Evolutionary conservation across 2,797 vertebrate species (phyloP).

Genomic region (Erpetoichthys calabaricus): DNA sequence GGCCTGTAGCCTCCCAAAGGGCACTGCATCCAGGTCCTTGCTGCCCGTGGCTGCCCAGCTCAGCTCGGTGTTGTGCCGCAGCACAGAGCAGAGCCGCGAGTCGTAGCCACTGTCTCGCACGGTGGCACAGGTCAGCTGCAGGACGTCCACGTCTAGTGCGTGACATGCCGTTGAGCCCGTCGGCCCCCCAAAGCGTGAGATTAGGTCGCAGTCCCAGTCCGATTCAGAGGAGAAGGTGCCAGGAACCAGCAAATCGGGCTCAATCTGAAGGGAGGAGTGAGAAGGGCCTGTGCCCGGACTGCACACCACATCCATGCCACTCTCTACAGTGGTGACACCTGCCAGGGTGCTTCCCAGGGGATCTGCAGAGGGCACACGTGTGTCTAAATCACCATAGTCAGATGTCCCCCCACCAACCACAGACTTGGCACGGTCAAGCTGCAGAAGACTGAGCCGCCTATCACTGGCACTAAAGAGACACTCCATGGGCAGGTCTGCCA

Average conservation of each 20-base stretch:
- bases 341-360: not conserved
- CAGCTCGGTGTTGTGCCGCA: conserved; percentile 20
- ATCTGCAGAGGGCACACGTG: rapidly evolving
- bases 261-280: conserved; percentile 28
- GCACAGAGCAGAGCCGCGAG: conserved; percentile 37
- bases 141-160: conserved; percentile 32
- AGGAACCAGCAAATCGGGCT: conserved; percentile 27
- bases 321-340: not conserved
- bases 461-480: not conserved
- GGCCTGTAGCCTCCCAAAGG: conserved; percentile 28
- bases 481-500: not conserved
- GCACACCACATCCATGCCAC: not conserved
- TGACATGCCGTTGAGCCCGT: not conserved
- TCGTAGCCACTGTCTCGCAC: conserved; percentile 39
- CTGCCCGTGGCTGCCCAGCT: conserved; percentile 8
- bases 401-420: no score
- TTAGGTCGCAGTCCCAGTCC: conserved; percentile 44
- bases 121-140: conserved; percentile 35
- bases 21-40: conserved; percentile 20
- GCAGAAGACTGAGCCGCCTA: no score
- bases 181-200: conserved; percentile 19
- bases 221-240: conserved; percentile 35
- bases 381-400: no score
- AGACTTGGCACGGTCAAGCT: no score
- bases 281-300: not conserved